A percentile compares a stretch with the other conserved stretches of the same genome.
phyloP scores from a whole-genome alignment of 2,797 vertebrate species.

The Sebastes hopkinsi region DNA sequence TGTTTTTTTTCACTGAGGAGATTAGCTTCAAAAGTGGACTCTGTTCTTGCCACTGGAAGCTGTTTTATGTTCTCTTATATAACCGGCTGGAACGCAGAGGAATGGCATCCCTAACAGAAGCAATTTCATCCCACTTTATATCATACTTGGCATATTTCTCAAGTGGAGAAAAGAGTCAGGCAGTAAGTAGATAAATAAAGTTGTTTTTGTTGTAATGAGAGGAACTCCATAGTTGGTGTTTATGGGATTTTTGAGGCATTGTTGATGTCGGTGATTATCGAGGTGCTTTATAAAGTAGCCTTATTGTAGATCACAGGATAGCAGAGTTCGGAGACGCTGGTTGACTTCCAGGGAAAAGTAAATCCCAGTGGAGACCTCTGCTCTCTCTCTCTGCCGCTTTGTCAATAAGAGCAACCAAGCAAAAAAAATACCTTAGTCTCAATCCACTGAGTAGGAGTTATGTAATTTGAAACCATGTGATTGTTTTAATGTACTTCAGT shows the following conservation, averaged over 20 bases:
- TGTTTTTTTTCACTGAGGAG: neutral
- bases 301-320: slow-evolving; percentile 19
- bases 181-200: neutral
- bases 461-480: slow-evolving; percentile 39
- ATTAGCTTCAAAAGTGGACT: slow-evolving; percentile 40
- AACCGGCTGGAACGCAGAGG: slow-evolving; percentile 11
- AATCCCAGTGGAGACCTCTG: slow-evolving; percentile 30
- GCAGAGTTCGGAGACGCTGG: slow-evolving; percentile 8
- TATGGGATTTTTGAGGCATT: slow-evolving; percentile 16
- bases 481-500: neutral
- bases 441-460: slow-evolving; percentile 38
- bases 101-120: slow-evolving; percentile 19
- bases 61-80: slow-evolving; percentile 42
- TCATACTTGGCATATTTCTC: slow-evolving; percentile 21
- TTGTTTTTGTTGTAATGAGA: slow-evolving; percentile 34
- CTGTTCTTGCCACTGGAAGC: slow-evolving; percentile 29
- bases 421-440: slow-evolving; percentile 28
- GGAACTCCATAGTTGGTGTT: slow-evolving; percentile 26
- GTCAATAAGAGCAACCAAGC: slow-evolving; percentile 53
- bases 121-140: slow-evolving; percentile 21
- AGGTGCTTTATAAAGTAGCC: slow-evolving; percentile 28
- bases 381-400: slow-evolving; percentile 25
- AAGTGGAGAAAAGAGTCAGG: neutral
- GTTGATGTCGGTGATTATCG: slow-evolving; percentile 25
- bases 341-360: slow-evolving; percentile 43